Percentiles rank a stretch among this genome's conserved stretches.
These are phyloP conservation scores for Drosophila seguyi DNA, from an alignment of 1,140 invertebrate genomes.

Conservation along the genomic window DNA sequence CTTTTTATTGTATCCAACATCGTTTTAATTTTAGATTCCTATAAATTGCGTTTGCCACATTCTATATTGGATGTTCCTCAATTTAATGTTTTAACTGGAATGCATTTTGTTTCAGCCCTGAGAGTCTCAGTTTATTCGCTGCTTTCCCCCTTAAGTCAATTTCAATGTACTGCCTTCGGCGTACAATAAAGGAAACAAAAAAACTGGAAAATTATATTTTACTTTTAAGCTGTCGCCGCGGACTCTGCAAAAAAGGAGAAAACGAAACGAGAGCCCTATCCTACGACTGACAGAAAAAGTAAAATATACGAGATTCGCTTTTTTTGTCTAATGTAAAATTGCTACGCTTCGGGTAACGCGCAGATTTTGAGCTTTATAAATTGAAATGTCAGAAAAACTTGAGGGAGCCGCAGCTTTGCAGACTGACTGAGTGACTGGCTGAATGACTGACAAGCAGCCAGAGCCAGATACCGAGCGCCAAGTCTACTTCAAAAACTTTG, in stretches of 20 bases:
- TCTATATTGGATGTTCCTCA: too few species aligned
- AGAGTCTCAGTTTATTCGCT: conserved; percentile 20
- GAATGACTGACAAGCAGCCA: conserved; percentile 46
- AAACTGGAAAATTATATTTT: conserved; percentile 74
- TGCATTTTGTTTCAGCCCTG: conserved; percentile 21
- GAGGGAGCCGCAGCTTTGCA: conserved; percentile 49
- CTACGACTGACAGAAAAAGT: conserved; percentile 22
- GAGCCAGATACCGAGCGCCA: conserved; percentile 45
- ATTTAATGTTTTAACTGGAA: not conserved
- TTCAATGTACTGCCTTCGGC: conserved; percentile 69
- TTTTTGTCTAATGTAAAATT: conserved; percentile 73
- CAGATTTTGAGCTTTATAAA: conserved; percentile 83
- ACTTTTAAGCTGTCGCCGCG: conserved; percentile 61
- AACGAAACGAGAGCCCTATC: not conserved
- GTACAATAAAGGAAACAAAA: conserved; percentile 31
- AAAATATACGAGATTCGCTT: conserved; percentile 29
- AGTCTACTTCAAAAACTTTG: conserved; percentile 59
- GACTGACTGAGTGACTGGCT: conserved; percentile 58
- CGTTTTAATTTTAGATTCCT: too few species aligned
- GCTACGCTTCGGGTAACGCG: conserved; percentile 73
- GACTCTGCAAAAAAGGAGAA: conserved; percentile 11
- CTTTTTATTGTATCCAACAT: too few species aligned
- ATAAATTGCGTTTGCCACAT: too few species aligned
- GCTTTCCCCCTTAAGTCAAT: conserved; percentile 40
- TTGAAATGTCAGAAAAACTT: conserved; percentile 84